Evolutionary conservation across 2,113 vertebrate genomes (phyloP).

Genomic region (Chamaea fasciata): DNA sequence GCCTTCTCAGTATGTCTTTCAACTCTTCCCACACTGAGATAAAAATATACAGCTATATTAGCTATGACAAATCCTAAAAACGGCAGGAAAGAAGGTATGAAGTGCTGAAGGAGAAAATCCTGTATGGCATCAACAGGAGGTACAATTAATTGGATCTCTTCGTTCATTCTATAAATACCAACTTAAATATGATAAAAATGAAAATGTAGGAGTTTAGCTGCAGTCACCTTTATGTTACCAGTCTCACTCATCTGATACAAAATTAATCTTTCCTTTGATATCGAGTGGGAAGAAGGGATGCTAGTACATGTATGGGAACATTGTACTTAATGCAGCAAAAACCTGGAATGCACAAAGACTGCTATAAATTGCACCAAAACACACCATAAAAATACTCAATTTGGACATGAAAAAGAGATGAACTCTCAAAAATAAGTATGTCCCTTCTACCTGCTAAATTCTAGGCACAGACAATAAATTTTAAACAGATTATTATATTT

Average conservation of each 20-base stretch:
- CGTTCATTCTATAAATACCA: conserved; percentile 46
- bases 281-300: conserved; percentile 1
- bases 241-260: conserved; percentile 30
- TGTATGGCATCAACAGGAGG: conserved; percentile 44
- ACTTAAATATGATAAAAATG: conserved; percentile 7
- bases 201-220: conserved; percentile 39
- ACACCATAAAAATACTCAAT: not conserved
- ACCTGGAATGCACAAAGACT: not conserved
- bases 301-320: not conserved
- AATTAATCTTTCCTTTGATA: conserved; percentile 27
- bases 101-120: conserved; percentile 19
- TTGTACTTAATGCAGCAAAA: conserved; percentile 1
- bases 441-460: not conserved
- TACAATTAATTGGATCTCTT: conserved; percentile 51
- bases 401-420: not conserved
- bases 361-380: conserved; percentile 22
- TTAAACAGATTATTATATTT: not conserved
- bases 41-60: conserved; percentile 49
- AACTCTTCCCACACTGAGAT: conserved; percentile 45
- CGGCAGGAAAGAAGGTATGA: not conserved
- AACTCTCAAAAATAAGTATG: not conserved
- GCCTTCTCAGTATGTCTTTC: conserved; percentile 31
- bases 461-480: not conserved
- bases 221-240: conserved; percentile 30
- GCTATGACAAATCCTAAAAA: conserved; percentile 16